Conservation (phyloP, 2,797 vertebrate genomes). For the Peromyscus melanophrys region DNA sequence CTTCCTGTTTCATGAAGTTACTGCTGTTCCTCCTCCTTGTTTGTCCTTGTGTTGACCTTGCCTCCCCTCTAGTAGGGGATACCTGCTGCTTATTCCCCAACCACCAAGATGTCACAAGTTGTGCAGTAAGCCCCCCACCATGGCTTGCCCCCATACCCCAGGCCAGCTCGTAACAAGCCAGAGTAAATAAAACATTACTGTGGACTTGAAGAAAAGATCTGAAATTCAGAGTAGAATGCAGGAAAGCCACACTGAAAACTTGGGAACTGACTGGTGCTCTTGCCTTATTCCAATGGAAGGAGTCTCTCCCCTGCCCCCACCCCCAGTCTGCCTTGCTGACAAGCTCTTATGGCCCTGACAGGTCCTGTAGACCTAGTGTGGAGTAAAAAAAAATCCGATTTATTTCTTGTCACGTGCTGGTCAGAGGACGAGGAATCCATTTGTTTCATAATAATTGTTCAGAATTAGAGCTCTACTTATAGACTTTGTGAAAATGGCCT, state of each 20-base stretch:
- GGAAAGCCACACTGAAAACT: neutral
- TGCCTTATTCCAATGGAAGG: neutral
- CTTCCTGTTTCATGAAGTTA: neutral
- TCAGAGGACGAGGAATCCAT: neutral
- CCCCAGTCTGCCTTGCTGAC: neutral
- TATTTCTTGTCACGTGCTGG: neutral
- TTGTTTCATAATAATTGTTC: neutral
- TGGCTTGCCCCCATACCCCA: neutral
- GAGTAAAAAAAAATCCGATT: neutral
- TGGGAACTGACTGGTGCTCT: too few species aligned
- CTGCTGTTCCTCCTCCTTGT: neutral
- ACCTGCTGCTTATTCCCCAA: neutral
- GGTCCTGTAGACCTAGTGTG: neutral
- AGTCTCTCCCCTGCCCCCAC: neutral
- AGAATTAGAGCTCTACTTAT: neutral
- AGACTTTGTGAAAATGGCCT: constrained; percentile 1
- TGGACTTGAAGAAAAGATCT: neutral
- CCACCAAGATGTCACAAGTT: neutral
- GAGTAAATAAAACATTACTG: neutral
- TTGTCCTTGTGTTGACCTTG: neutral
- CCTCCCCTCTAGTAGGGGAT: neutral
- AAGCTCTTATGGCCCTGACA: neutral
- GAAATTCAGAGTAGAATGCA: neutral
- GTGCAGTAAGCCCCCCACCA: neutral
- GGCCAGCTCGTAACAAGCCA: neutral